Evolutionary conservation across 2,888 invertebrate genomes (phyloP).

Genomic region (Ennomos quercinarius): DNA sequence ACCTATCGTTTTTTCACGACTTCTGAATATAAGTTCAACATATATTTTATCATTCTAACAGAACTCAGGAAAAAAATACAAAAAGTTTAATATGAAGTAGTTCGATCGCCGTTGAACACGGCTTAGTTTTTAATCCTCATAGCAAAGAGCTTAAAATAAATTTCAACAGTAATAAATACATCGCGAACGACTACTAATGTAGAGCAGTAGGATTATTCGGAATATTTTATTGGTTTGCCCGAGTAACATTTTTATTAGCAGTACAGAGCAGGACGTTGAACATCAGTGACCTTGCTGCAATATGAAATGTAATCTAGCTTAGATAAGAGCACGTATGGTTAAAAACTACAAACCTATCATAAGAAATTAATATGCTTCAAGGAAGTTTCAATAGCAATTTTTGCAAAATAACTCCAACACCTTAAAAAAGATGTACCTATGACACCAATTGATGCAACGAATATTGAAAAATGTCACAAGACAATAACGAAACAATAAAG

Average conservation of each 20-base stretch:
- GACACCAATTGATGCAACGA: slow-evolving; percentile 27
- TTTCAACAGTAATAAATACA: slow-evolving; percentile 50
- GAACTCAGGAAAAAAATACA: too few species aligned
- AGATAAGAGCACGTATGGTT: too few species aligned
- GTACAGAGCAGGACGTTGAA: not conserved
- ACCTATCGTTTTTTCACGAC: too few species aligned
- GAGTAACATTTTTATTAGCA: slow-evolving; percentile 25
- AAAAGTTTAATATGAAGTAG: not conserved
- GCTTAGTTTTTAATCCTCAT: slow-evolving; percentile 42
- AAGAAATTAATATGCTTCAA: too few species aligned
- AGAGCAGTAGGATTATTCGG: slow-evolving; percentile 45
- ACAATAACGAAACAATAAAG: slow-evolving; percentile 30
- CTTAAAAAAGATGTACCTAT: slow-evolving; percentile 19
- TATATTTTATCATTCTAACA: too few species aligned
- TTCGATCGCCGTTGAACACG: slow-evolving; percentile 1
- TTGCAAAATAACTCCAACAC: slow-evolving; percentile 1
- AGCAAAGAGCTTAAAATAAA: slow-evolving; percentile 54
- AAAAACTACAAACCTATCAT: too few species aligned
- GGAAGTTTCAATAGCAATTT: not conserved
- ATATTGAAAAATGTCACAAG: slow-evolving; percentile 26
- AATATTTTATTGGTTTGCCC: slow-evolving; percentile 44
- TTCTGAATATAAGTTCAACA: too few species aligned
- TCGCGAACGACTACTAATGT: slow-evolving; percentile 47
- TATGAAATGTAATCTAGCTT: not conserved
- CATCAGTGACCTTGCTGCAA: slow-evolving; percentile 5